These are phyloP conservation scores for cattle (Bos taurus) DNA, from an alignment of 2,113 vertebrate species.

Conservation along the genomic window DNA sequence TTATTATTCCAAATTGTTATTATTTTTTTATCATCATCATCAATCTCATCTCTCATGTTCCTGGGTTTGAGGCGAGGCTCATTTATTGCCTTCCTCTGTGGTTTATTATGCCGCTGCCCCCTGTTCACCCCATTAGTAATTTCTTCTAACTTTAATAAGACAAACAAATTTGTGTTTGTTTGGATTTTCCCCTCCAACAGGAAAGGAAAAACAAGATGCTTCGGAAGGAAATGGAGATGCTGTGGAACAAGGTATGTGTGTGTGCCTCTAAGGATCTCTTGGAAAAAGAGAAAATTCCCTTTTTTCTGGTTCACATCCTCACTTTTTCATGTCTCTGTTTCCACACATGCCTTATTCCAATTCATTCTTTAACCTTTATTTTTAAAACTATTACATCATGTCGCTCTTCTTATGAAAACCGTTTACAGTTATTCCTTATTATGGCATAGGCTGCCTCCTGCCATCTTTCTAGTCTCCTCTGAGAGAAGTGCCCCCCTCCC, in stretches of 20 bases:
- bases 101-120: background rate
- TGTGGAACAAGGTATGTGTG: conserved; percentile 68
- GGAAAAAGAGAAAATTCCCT: background rate
- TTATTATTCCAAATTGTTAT: conserved; percentile 1
- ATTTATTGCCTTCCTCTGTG: conserved; percentile 24
- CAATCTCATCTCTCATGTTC: conserved; percentile 4
- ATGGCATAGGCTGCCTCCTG: background rate
- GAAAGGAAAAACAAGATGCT: conserved; percentile 74
- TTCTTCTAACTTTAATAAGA: conserved; percentile 23
- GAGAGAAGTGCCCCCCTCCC: background rate
- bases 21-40: background rate
- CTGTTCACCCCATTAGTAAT: background rate
- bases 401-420: background rate
- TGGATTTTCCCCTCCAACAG: conserved; percentile 25
- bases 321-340: background rate
- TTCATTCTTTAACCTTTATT: background rate
- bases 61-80: background rate
- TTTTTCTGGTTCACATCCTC: background rate
- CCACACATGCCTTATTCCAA: background rate
- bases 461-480: background rate
- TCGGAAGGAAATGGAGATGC: conserved; percentile 65
- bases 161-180: conserved; percentile 51
- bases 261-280: conserved; percentile 33
- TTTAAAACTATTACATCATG: background rate
- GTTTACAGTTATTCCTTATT: background rate